These are phyloP conservation scores for Toxotes chatareus DNA, from an alignment of 2,113 vertebrate genomes.

Conservation along the genomic window DNA sequence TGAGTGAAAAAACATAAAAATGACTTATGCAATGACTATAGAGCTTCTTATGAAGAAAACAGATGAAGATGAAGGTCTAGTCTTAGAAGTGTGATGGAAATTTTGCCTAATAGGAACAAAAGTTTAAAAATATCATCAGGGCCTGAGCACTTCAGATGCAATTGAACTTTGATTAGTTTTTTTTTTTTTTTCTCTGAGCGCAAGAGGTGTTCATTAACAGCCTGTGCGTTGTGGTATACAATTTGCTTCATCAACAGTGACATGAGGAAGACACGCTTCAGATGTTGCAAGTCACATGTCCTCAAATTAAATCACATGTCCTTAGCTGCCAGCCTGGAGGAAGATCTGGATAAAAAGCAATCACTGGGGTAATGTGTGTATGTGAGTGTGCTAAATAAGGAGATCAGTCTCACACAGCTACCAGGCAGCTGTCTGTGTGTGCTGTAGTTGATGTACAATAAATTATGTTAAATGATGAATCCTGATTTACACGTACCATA, in stretches of 20 bases:
- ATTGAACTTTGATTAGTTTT: slow-evolving; percentile 4
- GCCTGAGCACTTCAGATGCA: not conserved
- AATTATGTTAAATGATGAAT: slow-evolving; percentile 2
- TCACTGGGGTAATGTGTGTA: slow-evolving; percentile 34
- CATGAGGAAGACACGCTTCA: slow-evolving; percentile 46
- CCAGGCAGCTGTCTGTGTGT: slow-evolving; percentile 10
- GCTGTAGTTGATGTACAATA: not conserved
- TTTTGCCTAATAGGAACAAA: not conserved
- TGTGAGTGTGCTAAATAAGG: slow-evolving; percentile 13
- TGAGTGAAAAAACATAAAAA: not conserved
- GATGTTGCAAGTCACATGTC: slow-evolving; percentile 48
- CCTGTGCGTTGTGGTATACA: not conserved
- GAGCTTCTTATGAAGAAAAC: not conserved
- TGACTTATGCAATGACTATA: not conserved
- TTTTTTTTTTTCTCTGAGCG: slow-evolving; percentile 9
- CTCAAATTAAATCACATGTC: slow-evolving; percentile 42
- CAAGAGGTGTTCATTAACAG: not conserved
- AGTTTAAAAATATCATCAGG: not conserved
- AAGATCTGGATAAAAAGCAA: slow-evolving; percentile 41
- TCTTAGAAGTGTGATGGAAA: not conserved
- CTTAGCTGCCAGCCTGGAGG: slow-evolving; percentile 38
- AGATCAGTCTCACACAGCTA: slow-evolving; percentile 17
- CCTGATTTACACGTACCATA: not conserved
- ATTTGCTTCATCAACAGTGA: slow-evolving; percentile 27
- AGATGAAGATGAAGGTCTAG: not conserved